Evolutionary conservation across 2,888 invertebrate species (phyloP), one percentile per base, ranked within the genome.

Genomic region (Mythimna albipuncta): DNA sequence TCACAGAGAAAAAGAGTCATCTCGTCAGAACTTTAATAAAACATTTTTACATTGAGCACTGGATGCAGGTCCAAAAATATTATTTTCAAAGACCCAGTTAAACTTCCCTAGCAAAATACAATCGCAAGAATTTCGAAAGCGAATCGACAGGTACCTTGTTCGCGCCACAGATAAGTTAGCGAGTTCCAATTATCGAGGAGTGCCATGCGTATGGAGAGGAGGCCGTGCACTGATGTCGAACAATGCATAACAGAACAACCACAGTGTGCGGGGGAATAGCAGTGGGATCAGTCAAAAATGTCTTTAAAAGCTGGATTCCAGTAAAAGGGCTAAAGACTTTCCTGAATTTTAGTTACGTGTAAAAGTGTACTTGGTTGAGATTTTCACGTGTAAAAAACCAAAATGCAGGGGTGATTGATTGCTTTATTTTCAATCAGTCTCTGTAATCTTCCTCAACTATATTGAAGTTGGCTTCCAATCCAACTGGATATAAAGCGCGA

Each of bases 151-250:
- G 64, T 21, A 72, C 76, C 74, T 70, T 77, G 32, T 83, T 79
- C 59, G 75, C 50, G 19, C 64, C 63, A 21, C 68, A 64, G 74
- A 79, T 87, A 81, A 78, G 77, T 84, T 85, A 86, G 89, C 79
- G 81, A 84, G 88, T 86, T 88, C 94, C 94, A 94, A 94, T 94
- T 94, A 94, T 89, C 82, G 89, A 80, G 85, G 85, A 77, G 74
- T 76, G 77, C 83, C 54, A 72, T 81, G 78, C 86, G 81, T 86
- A 83, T 72, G 83, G 81, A 83, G 79, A 85, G 84, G 79, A 87
- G 88, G 84, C 85, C 79, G 83, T 69, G 73, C 81, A 78, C 74
- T 79, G 85, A 86, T 89, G 91, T 90, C 82, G 89, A 87, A 93
- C 93, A 94, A 93, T 93, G 92, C 90, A 89, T 91, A 91, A 90